Conservation (phyloP, 2,888 invertebrate species). For the Meliscaeva auricollis region DNA sequence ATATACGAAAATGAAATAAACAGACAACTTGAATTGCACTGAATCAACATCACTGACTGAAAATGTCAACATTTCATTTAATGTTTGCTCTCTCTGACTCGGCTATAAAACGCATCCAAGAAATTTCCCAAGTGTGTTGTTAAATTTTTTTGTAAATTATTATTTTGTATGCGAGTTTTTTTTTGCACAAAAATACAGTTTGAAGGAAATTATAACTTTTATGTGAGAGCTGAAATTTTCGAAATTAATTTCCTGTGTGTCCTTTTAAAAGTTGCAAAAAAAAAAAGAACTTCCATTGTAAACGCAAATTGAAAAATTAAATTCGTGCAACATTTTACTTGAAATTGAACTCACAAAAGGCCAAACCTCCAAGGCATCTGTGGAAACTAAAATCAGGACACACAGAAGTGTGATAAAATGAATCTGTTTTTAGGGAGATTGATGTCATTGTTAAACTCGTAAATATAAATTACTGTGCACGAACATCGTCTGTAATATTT, state of each 20-base stretch:
- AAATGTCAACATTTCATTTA: conserved; percentile 32
- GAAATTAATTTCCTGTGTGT: conserved; percentile 5
- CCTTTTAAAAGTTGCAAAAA: background rate
- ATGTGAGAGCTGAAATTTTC: background rate
- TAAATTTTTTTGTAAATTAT: conserved; percentile 3
- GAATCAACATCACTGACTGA: conserved; percentile 10
- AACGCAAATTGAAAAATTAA: background rate
- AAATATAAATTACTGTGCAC: too few relatives aligned
- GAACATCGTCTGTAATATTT: too few relatives aligned
- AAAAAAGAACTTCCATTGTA: background rate
- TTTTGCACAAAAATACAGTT: background rate
- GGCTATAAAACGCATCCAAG: conserved; percentile 33
- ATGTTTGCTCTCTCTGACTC: conserved; percentile 25
- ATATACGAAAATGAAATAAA: background rate
- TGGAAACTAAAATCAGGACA: too few relatives aligned
- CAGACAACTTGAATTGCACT: conserved; percentile 6
- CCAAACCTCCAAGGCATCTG: too few relatives aligned
- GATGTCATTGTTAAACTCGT: too few relatives aligned
- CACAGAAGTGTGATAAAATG: too few relatives aligned
- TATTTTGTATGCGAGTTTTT: conserved; percentile 1
- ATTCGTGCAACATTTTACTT: too few relatives aligned
- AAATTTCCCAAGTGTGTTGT: conserved; percentile 36
- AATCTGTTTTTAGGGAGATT: too few relatives aligned
- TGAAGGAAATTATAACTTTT: background rate
- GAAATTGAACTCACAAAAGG: too few relatives aligned